Base-by-base conservation (phyloP, 2,797 vertebrate species). In the Poecile montanus region DNA sequence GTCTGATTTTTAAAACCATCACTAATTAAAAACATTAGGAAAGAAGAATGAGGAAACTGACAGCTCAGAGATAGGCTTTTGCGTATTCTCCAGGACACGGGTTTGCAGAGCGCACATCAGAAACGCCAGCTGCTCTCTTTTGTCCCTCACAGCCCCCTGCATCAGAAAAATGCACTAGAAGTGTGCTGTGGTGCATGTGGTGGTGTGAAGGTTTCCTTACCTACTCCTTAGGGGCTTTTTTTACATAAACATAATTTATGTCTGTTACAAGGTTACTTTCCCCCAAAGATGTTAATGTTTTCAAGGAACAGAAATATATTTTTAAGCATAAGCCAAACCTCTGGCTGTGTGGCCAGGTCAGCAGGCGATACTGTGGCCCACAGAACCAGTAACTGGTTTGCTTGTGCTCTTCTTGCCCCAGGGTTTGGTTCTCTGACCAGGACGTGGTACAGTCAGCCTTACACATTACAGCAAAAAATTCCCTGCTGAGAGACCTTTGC, bases 341-440 rank as follows among this genome's bases (percentile, higher is more conserved):
- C 79, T 65, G 66, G 21, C 18, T n/a, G 40, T 6, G 2, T 74
- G 68, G 27, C 32, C 48, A 73, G 16, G 29, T 45, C 32, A 86
- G 38, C 67, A 62, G 85, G 63, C 7, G 50, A 45, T 3, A 2
- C 0, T 0, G 29, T 68, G 48, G 29, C 23, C 40, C 1, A 0
- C 4, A 47, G 77, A 56, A 71, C 12, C 48, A 36, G 38, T 4
- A 47, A 7, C 21, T 9, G 10, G 3, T 20, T 76, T 45, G 60
- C 17, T 20, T 1, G 1, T 45, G 62, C 12, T 75, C 45, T 68
- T 66, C 36, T 51, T 29, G 4, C 40, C 22, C 77, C 38, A 29
- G 23, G 9, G 22, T 60, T 75, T 85, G 30, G 12, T 56, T 78
- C 53, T 67, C 73, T 40, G 42, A 89, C 40, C 12, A 32, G 40